Evolutionary conservation across 2,113 vertebrate genomes (phyloP).

Genomic region (Cryptomyrus ogoouensis): DNA sequence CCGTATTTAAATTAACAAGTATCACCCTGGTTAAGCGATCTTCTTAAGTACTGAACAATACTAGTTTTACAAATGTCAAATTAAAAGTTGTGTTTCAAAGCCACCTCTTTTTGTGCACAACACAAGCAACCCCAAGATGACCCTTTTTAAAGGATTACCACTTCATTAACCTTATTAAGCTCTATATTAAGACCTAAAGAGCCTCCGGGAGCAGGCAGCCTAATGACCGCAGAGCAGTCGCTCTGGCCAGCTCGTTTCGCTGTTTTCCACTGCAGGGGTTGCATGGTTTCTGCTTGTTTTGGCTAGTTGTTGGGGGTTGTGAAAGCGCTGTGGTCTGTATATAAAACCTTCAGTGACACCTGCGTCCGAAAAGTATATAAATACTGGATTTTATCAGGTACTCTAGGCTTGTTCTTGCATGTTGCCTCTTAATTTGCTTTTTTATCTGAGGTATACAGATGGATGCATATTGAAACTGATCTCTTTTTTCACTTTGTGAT

Average conservation of each 20-base stretch:
- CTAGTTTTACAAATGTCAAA: neutral
- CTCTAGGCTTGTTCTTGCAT: neutral
- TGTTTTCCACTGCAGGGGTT: neutral
- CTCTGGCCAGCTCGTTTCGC: neutral
- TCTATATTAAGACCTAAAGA: conserved; percentile 34
- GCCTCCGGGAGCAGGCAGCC: neutral
- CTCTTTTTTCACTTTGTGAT: neutral
- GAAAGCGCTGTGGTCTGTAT: neutral
- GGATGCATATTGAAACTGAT: neutral
- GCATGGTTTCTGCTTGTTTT: neutral
- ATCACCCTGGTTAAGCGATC: neutral
- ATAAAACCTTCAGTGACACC: neutral
- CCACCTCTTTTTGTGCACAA: neutral
- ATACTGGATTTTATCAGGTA: neutral
- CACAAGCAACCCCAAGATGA: conserved; percentile 20
- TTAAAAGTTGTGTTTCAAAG: neutral
- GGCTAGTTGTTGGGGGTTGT: neutral
- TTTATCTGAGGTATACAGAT: neutral
- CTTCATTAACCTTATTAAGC: conserved; percentile 55
- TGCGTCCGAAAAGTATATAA: neutral
- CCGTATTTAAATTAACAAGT: neutral
- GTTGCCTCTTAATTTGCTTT: neutral
- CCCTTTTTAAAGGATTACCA: conserved; percentile 56
- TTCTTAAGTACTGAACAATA: neutral
- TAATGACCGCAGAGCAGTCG: neutral